Conservation (phyloP, 2,888 invertebrate genomes). For the Patella ulyssiponensis region DNA sequence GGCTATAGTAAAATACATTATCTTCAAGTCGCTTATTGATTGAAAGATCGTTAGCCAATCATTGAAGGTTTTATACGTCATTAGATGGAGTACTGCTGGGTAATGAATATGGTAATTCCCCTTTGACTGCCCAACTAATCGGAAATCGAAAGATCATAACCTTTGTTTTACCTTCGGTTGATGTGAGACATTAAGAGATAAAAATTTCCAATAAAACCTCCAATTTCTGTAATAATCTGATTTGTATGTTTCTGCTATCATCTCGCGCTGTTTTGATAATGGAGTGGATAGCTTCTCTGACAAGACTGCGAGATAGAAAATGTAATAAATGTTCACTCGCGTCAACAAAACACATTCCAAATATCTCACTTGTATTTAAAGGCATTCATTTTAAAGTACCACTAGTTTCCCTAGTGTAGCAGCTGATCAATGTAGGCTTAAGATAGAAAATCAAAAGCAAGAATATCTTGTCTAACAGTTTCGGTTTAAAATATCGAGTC, state of each 20-base stretch:
- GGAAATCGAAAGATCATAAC: neutral
- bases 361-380: neutral
- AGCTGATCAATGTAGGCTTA: no score
- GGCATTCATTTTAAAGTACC: neutral
- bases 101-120: conserved; percentile 4
- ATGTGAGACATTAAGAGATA: no score
- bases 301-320: no score
- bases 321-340: neutral
- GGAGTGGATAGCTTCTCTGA: no score
- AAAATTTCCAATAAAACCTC: no score
- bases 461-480: no score
- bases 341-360: neutral
- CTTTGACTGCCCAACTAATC: conserved; percentile 5
- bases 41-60: neutral
- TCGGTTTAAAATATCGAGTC: no score
- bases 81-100: neutral
- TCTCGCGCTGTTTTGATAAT: no score
- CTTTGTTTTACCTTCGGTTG: neutral
- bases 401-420: neutral
- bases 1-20: no score
- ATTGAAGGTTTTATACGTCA: conserved; percentile 5
- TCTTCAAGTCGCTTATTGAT: neutral
- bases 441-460: no score
- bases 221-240: no score
- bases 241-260: no score